These are phyloP conservation scores for Centruroides sculpturatus DNA, from an alignment of 1,140 invertebrate genomes.

Conservation along the genomic window DNA sequence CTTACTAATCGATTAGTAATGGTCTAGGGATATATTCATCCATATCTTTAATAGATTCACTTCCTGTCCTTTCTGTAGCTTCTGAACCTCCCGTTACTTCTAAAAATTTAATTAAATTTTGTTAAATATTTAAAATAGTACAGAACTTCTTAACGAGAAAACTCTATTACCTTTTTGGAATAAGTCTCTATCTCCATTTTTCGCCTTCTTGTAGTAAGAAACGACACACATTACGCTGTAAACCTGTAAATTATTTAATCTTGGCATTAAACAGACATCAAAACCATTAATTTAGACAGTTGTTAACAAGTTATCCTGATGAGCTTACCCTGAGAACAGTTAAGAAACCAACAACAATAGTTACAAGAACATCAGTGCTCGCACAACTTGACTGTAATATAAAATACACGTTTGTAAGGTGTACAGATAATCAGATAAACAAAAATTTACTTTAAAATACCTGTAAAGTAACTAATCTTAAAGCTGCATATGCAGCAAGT, in stretches of 20 bases:
- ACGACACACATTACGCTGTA: conserved; percentile 20
- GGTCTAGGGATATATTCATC: conserved; percentile 12
- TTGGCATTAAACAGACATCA: neutral
- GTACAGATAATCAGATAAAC: too few relatives aligned
- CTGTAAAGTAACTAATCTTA: conserved; percentile 18
- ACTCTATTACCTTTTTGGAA: conserved; percentile 10
- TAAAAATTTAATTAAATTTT: neutral
- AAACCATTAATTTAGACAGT: too few relatives aligned
- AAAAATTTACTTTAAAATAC: conserved; percentile 5
- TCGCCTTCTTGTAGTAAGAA: conserved; percentile 18
- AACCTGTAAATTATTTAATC: conserved; percentile 2
- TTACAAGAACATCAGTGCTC: conserved; percentile 20
- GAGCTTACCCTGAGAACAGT: conserved; percentile 16
- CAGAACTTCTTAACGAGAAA: neutral
- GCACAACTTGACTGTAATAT: conserved; percentile 18
- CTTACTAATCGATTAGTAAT: conserved; percentile 14
- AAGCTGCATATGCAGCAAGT: conserved; percentile 17
- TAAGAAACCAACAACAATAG: conserved; percentile 20
- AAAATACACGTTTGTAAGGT: neutral
- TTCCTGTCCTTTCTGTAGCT: conserved; percentile 7
- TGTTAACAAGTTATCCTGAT: neutral
- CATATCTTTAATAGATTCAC: conserved; percentile 12
- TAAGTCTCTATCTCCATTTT: conserved; percentile 10
- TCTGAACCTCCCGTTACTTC: conserved; percentile 12
- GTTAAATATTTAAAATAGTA: neutral